Evolutionary conservation across 1,140 invertebrate species (phyloP).

Genomic region (Leptinotarsa undecemlineata): DNA sequence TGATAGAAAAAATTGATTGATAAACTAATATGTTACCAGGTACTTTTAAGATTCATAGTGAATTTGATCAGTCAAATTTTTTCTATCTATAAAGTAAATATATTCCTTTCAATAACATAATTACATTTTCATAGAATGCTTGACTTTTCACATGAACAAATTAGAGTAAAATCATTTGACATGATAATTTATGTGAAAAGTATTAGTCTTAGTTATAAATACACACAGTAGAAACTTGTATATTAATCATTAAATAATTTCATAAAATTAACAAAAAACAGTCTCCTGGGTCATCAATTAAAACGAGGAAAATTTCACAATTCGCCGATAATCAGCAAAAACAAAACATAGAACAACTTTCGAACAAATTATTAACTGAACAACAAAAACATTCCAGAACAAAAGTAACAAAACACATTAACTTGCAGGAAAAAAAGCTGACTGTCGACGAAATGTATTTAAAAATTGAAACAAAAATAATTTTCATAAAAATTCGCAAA

Average conservation of each 20-base stretch:
- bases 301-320: constrained; percentile 17
- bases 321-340: constrained; percentile 24
- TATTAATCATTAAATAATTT: constrained; percentile 26
- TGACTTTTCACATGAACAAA: not conserved
- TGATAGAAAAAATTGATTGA: constrained; percentile 6
- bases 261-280: constrained; percentile 25
- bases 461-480: constrained; percentile 29
- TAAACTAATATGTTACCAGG: constrained; percentile 7
- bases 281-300: constrained; percentile 24
- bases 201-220: not conserved
- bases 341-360: constrained; percentile 27
- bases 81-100: constrained; percentile 11
- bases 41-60: not conserved
- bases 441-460: constrained; percentile 20
- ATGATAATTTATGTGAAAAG: not conserved
- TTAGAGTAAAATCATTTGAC: not conserved
- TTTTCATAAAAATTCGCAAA: constrained; percentile 7
- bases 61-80: constrained; percentile 1
- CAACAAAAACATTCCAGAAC: constrained; percentile 31
- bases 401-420: constrained; percentile 15
- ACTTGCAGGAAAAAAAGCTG: constrained; percentile 16
- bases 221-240: constrained; percentile 27
- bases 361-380: constrained; percentile 32
- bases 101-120: not conserved
- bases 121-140: not conserved